phyloP scores from a whole-genome alignment of 2,113 vertebrate species.

The Anguilla japonica region DNA sequence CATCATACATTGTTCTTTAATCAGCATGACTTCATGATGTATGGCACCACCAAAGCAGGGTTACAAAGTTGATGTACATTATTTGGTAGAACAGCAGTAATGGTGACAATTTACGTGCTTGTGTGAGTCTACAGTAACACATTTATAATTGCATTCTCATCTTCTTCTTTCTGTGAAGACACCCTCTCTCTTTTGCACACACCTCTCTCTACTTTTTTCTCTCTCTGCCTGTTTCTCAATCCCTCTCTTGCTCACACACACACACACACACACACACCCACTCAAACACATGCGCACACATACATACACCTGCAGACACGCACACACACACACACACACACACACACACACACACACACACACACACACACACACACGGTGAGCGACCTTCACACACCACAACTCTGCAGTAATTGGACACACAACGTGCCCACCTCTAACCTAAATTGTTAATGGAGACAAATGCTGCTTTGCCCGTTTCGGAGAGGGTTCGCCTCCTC shows the following conservation, averaged over 20 bases:
- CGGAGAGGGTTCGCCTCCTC: slow-evolving; percentile 22
- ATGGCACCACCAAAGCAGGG: no score
- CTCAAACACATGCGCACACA: not conserved
- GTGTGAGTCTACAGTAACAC: no score
- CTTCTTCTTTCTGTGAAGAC: not conserved
- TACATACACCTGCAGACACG: not conserved
- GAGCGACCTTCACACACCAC: slow-evolving; percentile 15
- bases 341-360: slow-evolving; percentile 20
- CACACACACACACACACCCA: not conserved
- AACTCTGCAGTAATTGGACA: slow-evolving; percentile 60
- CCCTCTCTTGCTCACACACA: not conserved
- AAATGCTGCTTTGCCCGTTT: slow-evolving; percentile 58
- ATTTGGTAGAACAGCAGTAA: no score
- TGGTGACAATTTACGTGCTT: no score
- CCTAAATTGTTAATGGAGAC: slow-evolving; percentile 75
- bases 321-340: slow-evolving; percentile 9
- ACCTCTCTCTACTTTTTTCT: no score
- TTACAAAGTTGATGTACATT: no score
- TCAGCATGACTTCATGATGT: no score
- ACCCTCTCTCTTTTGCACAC: no score
- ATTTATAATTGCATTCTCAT: not conserved
- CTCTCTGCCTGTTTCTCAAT: no score
- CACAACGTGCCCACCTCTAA: slow-evolving; percentile 60
- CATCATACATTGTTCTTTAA: no score
- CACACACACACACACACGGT: slow-evolving; percentile 19